Conservation (phyloP, 1,140 invertebrate species). For the Gonioctena quinquepunctata region DNA sequence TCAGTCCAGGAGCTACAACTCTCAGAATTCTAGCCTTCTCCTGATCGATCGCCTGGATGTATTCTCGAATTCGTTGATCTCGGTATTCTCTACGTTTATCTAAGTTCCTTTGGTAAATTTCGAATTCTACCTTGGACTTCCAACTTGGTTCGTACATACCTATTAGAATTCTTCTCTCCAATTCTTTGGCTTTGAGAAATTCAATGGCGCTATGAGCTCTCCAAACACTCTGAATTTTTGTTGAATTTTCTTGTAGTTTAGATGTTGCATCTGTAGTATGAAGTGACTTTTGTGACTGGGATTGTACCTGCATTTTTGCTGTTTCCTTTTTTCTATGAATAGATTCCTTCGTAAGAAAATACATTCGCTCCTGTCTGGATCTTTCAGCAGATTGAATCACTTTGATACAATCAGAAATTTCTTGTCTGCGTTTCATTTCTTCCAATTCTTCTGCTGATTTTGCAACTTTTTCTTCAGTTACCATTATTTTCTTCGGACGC, state of each 20-base stretch:
- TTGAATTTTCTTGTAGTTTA: constrained; percentile 48
- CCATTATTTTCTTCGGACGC: neutral
- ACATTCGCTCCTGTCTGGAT: constrained; percentile 60
- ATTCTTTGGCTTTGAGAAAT: constrained; percentile 45
- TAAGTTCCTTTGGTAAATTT: constrained; percentile 59
- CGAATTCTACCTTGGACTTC: constrained; percentile 53
- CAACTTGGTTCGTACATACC: constrained; percentile 49
- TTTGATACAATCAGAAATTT: constrained; percentile 37
- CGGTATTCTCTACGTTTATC: constrained; percentile 59
- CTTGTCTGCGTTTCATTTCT: constrained; percentile 31
- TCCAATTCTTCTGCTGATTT: constrained; percentile 7
- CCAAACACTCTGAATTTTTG: constrained; percentile 59
- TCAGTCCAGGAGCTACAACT: constrained; percentile 61
- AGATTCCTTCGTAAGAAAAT: constrained; percentile 49
- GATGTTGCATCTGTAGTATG: constrained; percentile 13
- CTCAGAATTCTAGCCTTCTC: constrained; percentile 62
- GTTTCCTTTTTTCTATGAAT: constrained; percentile 22
- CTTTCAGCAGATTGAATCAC: constrained; percentile 63
- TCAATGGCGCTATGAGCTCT: constrained; percentile 51
- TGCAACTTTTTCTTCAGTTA: constrained; percentile 13
- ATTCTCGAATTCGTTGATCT: constrained; percentile 58
- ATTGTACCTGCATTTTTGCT: constrained; percentile 27
- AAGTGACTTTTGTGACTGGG: constrained; percentile 4
- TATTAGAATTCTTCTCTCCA: constrained; percentile 54
- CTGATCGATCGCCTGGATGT: constrained; percentile 59